phyloP scores from a whole-genome alignment of 2,888 invertebrate species.

The Seira ritae region DNA sequence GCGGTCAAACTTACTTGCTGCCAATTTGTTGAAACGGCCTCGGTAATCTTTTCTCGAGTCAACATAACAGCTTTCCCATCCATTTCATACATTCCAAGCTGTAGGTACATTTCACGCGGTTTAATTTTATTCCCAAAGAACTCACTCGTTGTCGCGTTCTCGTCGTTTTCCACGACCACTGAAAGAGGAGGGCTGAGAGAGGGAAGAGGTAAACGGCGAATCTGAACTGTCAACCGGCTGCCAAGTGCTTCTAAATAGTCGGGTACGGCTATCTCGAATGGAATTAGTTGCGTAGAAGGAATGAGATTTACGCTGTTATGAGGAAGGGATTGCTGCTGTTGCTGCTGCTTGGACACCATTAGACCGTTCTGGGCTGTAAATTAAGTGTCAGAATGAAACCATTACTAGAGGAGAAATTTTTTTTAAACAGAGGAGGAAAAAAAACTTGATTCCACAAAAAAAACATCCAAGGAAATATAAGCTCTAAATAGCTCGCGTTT shows the following conservation, averaged over 20 bases:
- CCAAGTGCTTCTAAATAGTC: constrained; percentile 71
- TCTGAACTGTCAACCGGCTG: constrained; percentile 69
- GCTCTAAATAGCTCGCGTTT: neutral
- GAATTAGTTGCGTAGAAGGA: constrained; percentile 52
- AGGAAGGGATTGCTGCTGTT: constrained; percentile 54
- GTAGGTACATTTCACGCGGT: constrained; percentile 56
- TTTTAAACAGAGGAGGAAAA: too few relatives aligned
- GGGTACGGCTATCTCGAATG: constrained; percentile 70
- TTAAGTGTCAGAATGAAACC: constrained; percentile 56
- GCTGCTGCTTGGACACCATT: constrained; percentile 62
- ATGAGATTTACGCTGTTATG: constrained; percentile 48
- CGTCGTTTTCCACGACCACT: neutral
- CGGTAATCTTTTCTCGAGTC: constrained; percentile 54
- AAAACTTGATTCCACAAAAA: neutral
- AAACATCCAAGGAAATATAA: too few relatives aligned
- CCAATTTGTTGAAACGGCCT: constrained; percentile 58
- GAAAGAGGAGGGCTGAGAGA: constrained; percentile 51
- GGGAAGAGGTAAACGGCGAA: constrained; percentile 53
- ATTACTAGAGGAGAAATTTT: constrained; percentile 20
- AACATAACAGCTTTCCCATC: constrained; percentile 49
- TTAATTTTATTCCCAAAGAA: constrained; percentile 34
- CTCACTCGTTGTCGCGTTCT: constrained; percentile 24
- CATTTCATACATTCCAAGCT: constrained; percentile 52
- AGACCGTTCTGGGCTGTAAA: constrained; percentile 66
- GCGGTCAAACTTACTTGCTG: constrained; percentile 53